These are phyloP conservation scores for Atta texana DNA, from an alignment of 1,140 invertebrate genomes.

Conservation along the genomic window DNA sequence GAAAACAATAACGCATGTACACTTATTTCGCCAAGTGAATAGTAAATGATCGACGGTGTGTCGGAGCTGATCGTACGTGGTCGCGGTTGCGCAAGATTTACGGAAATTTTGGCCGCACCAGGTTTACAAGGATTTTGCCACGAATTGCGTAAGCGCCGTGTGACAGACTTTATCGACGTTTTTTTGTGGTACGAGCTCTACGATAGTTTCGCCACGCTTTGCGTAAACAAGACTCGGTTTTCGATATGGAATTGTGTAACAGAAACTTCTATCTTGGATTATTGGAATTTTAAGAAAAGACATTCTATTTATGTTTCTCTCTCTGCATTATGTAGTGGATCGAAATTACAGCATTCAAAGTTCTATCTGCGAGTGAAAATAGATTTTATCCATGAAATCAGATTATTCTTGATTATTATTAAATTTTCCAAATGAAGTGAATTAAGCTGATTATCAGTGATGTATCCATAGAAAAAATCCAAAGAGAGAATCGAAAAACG, in stretches of 20 bases:
- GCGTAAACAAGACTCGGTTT: conserved; percentile 3
- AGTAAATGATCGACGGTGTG: conserved; percentile 63
- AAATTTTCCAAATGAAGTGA: conserved; percentile 12
- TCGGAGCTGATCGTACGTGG: conserved; percentile 26
- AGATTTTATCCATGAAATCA: neutral
- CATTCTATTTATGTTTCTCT: too few relatives aligned
- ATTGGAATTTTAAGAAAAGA: neutral
- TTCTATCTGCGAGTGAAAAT: neutral
- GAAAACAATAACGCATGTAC: conserved; percentile 46
- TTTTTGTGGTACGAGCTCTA: conserved; percentile 17
- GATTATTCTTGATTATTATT: neutral
- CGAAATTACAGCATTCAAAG: neutral
- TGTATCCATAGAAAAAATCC: conserved; percentile 20
- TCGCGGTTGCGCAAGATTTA: conserved; percentile 63
- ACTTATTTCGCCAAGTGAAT: conserved; percentile 66
- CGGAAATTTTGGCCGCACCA: conserved; percentile 42
- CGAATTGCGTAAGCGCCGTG: conserved; percentile 54
- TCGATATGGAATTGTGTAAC: neutral
- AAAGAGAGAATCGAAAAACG: neutral
- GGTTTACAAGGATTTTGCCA: conserved; percentile 60
- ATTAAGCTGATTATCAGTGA: neutral
- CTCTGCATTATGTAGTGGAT: neutral
- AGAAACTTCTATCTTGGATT: neutral
- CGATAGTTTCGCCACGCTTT: conserved; percentile 42
- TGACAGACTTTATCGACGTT: conserved; percentile 51